A percentile compares a stretch with the other conserved stretches of the same genome.
phyloP scores from a whole-genome alignment of 2,113 vertebrate genomes.

The Brachyhypopomus gauderio region DNA sequence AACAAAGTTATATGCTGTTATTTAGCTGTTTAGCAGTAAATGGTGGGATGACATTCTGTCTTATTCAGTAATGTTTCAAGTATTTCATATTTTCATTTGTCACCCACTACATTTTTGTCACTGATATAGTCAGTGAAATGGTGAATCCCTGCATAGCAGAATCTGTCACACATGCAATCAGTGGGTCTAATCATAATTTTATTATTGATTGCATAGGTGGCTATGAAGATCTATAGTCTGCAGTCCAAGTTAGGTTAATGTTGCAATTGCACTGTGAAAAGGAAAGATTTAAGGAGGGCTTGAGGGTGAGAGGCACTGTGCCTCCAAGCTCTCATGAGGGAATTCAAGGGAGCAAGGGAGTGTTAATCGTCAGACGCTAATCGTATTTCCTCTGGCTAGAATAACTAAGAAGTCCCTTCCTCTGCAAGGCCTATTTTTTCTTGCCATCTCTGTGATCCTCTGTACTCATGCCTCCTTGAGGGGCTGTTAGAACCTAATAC shows the following conservation, averaged over 20 bases:
- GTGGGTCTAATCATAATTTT: not conserved
- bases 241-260: constrained; percentile 58
- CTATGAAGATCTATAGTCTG: constrained; percentile 55
- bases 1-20: constrained; percentile 2
- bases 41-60: not conserved
- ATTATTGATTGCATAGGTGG: constrained; percentile 49
- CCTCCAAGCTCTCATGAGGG: constrained; percentile 59
- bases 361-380: constrained; percentile 69
- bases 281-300: constrained; percentile 35
- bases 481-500: constrained; percentile 64
- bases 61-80: constrained; percentile 51
- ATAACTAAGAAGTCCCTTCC: constrained; percentile 69
- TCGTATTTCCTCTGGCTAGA: constrained; percentile 67
- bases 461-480: constrained; percentile 60
- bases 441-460: constrained; percentile 65
- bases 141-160: not conserved
- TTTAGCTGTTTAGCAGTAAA: not conserved
- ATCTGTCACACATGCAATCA: constrained; percentile 6
- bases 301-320: constrained; percentile 53
- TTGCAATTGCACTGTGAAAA: constrained; percentile 48
- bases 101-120: too few species aligned
- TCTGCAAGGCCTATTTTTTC: constrained; percentile 57
- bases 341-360: constrained; percentile 65
- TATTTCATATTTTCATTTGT: not conserved
- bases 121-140: not conserved